Percentiles rank a stretch among this genome's conserved stretches.
These are phyloP conservation scores for Habrosyne pyritoides DNA, from an alignment of 2,888 invertebrate genomes.

Conservation along the genomic window DNA sequence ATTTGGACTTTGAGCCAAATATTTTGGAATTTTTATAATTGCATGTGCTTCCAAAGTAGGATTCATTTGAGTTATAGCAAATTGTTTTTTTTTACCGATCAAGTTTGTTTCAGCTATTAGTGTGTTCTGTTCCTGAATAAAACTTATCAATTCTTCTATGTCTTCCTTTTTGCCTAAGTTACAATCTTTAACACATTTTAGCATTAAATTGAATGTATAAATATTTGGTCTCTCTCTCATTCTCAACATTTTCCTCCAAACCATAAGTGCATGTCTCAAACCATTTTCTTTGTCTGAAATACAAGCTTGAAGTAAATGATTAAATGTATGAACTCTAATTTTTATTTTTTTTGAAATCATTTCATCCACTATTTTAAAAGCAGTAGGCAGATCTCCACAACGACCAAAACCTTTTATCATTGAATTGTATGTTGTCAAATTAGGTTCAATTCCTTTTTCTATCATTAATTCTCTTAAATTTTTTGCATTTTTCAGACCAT, in stretches of 20 bases:
- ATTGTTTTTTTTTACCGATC: constrained; percentile 12
- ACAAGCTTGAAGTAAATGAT: constrained; percentile 93
- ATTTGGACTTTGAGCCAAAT: not conserved
- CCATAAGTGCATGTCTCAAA: constrained; percentile 90
- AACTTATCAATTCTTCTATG: constrained; percentile 78
- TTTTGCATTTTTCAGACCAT: constrained; percentile 88
- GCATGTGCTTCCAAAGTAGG: not conserved
- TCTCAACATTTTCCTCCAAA: constrained; percentile 93
- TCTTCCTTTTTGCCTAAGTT: constrained; percentile 87
- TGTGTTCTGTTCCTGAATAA: constrained; percentile 57
- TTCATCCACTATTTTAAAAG: constrained; percentile 93
- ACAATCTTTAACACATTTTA: constrained; percentile 92
- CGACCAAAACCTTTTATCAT: constrained; percentile 96
- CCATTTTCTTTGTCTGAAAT: constrained; percentile 91
- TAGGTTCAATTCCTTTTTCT: constrained; percentile 87
- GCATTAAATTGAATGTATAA: constrained; percentile 91
- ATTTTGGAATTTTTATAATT: not conserved
- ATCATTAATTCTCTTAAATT: constrained; percentile 87
- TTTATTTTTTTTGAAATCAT: constrained; percentile 87
- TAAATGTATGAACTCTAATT: constrained; percentile 87
- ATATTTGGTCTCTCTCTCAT: constrained; percentile 87
- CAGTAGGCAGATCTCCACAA: constrained; percentile 89
- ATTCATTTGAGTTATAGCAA: not conserved
- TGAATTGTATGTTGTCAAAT: constrained; percentile 91
- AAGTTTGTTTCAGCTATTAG: constrained; percentile 32